A percentile compares a stretch with the other conserved stretches of the same genome.
Evolutionary conservation across 2,113 vertebrate genomes (phyloP).

Genomic region (Megaceryle torquata): DNA sequence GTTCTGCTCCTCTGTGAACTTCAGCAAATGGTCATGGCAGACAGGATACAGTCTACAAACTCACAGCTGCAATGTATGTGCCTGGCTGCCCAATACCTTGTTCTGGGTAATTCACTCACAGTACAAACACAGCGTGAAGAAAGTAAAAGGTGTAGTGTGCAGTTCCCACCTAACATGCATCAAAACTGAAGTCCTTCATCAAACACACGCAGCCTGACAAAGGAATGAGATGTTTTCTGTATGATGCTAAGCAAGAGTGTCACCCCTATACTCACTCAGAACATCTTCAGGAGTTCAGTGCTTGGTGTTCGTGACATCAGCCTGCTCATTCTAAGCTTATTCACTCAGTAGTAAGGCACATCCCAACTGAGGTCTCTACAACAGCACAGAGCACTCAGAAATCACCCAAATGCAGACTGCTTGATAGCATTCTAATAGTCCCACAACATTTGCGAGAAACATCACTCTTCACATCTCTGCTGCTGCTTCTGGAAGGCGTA

Average conservation of each 20-base stretch:
- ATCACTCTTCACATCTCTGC: background rate
- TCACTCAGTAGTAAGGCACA: background rate
- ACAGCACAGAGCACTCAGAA: background rate
- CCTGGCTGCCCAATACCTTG: background rate
- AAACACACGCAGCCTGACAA: background rate
- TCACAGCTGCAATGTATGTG: background rate
- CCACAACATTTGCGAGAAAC: background rate
- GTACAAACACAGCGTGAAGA: background rate
- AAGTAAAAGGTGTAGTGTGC: background rate
- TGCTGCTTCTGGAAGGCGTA: background rate
- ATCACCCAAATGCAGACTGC: background rate
- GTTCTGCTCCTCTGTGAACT: conserved; percentile 45
- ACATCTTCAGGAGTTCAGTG: background rate
- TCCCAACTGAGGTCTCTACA: background rate
- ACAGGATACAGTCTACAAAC: conserved; percentile 38
- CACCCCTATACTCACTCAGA: background rate
- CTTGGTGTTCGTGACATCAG: background rate
- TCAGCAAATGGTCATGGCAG: background rate
- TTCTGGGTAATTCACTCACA: background rate
- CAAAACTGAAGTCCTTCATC: background rate
- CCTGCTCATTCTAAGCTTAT: background rate
- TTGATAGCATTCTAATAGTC: background rate
- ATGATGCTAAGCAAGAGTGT: background rate
- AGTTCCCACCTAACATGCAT: background rate
- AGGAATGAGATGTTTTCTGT: background rate